These are phyloP conservation scores for Heptranchias perlo DNA, from an alignment of 2,113 vertebrate genomes.

Conservation along the genomic window DNA sequence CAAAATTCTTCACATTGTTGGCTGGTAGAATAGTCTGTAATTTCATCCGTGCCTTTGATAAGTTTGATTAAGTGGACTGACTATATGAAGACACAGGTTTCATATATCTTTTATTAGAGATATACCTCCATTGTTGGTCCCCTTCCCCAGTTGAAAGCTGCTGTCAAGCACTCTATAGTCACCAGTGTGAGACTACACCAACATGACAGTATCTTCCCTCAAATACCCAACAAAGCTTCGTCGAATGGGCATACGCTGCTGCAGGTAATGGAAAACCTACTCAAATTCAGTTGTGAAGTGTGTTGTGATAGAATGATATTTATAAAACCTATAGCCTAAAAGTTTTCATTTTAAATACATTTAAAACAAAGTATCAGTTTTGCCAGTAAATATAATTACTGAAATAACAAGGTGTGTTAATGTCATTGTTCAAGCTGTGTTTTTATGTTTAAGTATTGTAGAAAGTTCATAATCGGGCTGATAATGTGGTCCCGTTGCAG, in stretches of 20 bases:
- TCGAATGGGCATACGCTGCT: slow-evolving; percentile 56
- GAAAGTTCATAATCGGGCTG: neutral
- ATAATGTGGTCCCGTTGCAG: neutral
- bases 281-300: neutral
- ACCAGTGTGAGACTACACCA: slow-evolving; percentile 58
- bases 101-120: slow-evolving; percentile 55
- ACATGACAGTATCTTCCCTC: slow-evolving; percentile 66
- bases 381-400: neutral
- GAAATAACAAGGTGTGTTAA: neutral
- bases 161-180: slow-evolving; percentile 64
- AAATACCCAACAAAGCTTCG: slow-evolving; percentile 60
- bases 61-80: neutral
- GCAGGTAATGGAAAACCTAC: slow-evolving; percentile 53
- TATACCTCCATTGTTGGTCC: slow-evolving; percentile 54
- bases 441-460: neutral
- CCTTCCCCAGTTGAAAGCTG: slow-evolving; percentile 68
- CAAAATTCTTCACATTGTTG: slow-evolving; percentile 49
- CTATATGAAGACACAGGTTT: slow-evolving; percentile 37
- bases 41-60: slow-evolving; percentile 53
- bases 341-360: neutral
- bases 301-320: neutral
- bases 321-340: neutral
- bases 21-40: slow-evolving; percentile 51
- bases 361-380: neutral
- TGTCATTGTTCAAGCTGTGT: neutral